A percentile compares a stretch with the other conserved stretches of the same genome.
Evolutionary conservation across 1,140 invertebrate genomes (phyloP).

Genomic region (Micrasema minimum): DNA sequence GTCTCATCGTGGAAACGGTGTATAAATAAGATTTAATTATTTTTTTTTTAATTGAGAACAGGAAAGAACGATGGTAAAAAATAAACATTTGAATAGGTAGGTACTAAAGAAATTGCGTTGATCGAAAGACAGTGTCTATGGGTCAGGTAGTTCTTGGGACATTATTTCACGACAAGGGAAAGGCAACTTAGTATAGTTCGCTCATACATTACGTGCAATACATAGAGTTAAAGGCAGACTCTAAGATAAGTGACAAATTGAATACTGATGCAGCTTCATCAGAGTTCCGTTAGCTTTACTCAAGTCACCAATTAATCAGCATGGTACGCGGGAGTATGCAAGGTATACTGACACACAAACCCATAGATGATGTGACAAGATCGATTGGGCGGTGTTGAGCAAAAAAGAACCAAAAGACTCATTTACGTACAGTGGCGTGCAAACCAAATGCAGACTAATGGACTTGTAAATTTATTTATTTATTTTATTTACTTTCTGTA

Average conservation of each 20-base stretch:
- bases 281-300: background rate
- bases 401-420: too few species aligned
- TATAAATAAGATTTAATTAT: too few species aligned
- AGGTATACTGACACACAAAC: slow-evolving; percentile 16
- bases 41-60: too few species aligned
- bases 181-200: background rate
- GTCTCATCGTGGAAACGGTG: too few species aligned
- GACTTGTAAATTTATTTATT: too few species aligned
- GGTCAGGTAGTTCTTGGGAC: slow-evolving; percentile 10
- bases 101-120: too few species aligned
- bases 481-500: too few species aligned
- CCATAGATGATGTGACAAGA: slow-evolving; percentile 4
- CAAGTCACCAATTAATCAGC: background rate
- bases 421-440: slow-evolving; percentile 6
- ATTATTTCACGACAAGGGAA: slow-evolving; percentile 13
- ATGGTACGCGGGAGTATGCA: slow-evolving; percentile 13
- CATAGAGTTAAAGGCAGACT: slow-evolving; percentile 3
- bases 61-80: too few species aligned
- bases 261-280: background rate
- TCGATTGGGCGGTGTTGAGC: too few species aligned
- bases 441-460: too few species aligned
- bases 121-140: slow-evolving; percentile 12
- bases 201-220: slow-evolving; percentile 19
- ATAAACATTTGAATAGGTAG: too few species aligned
- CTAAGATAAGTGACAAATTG: slow-evolving; percentile 13